These are phyloP conservation scores for Hirtodrosophila confusa DNA, from an alignment of 2,888 invertebrate genomes.

Conservation along the genomic window DNA sequence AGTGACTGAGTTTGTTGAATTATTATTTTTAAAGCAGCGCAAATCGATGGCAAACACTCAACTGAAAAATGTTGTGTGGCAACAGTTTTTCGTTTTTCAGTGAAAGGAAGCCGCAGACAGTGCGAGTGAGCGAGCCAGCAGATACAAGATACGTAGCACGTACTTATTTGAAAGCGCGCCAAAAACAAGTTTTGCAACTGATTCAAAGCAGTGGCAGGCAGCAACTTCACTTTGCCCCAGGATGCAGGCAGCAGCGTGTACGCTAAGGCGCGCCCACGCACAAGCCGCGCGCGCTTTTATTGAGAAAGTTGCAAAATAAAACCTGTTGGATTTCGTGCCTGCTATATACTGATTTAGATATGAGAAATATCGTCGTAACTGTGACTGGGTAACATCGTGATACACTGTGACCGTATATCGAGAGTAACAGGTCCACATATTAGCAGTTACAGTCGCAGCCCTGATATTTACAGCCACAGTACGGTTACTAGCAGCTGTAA, in stretches of 20 bases:
- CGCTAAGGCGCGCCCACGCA: conserved; percentile 59
- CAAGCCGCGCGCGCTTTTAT: conserved; percentile 24
- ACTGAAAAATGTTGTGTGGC: conserved; percentile 18
- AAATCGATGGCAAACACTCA: conserved; percentile 5
- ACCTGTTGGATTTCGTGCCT: conserved; percentile 55
- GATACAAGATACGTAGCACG: not conserved
- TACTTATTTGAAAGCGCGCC: conserved; percentile 60
- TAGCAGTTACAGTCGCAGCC: no score
- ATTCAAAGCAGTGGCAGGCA: conserved; percentile 18
- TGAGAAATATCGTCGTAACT: no score
- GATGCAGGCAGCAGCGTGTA: conserved; percentile 60
- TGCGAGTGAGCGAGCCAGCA: conserved; percentile 6
- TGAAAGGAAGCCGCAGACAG: conserved; percentile 54
- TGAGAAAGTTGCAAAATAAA: conserved; percentile 53
- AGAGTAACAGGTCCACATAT: no score
- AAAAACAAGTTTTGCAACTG: conserved; percentile 67
- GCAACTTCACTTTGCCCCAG: conserved; percentile 46
- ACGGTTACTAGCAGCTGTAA: no score
- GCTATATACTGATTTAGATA: no score
- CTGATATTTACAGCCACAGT: no score
- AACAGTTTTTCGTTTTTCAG: conserved; percentile 35
- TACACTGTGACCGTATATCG: no score
- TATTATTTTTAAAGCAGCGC: conserved; percentile 15
- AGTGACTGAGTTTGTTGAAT: conserved; percentile 11
- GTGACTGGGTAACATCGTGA: no score